Evolutionary conservation across 2,797 vertebrate species (phyloP).

Genomic region (Circus cinereus): DNA sequence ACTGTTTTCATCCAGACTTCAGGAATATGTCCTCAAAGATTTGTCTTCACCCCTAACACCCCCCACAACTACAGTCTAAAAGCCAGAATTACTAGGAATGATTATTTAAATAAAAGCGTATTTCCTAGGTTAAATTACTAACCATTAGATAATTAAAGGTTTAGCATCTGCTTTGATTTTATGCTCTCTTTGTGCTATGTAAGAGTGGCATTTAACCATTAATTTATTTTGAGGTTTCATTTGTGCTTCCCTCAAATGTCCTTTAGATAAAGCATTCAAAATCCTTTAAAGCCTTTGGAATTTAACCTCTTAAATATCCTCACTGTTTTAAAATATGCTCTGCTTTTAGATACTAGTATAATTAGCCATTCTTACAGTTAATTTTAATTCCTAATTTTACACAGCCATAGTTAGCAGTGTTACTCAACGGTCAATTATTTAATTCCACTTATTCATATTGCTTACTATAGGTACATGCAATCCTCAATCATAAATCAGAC

Average conservation of each 20-base stretch:
- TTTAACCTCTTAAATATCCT: neutral
- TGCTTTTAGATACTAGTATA: neutral
- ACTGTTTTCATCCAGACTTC: neutral
- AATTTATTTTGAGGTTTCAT: neutral
- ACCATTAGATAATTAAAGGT: neutral
- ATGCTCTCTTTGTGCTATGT: neutral
- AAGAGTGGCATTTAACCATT: neutral
- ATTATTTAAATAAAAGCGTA: neutral
- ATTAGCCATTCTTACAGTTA: neutral
- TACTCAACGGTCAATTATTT: neutral
- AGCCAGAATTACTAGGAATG: neutral
- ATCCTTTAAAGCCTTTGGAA: neutral
- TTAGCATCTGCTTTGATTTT: neutral
- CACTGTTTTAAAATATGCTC: neutral
- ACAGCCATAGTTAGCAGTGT: neutral
- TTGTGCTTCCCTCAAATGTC: neutral
- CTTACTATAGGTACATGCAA: neutral
- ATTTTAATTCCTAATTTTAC: neutral
- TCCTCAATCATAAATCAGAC: neutral
- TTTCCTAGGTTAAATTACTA: neutral
- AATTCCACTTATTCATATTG: neutral
- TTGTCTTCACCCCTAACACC: neutral
- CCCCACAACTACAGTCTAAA: neutral
- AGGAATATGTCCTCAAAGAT: neutral
- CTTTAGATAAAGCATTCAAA: neutral